These are phyloP conservation scores for Rynchops niger DNA, from an alignment of 2,113 vertebrate genomes.

Conservation along the genomic window DNA sequence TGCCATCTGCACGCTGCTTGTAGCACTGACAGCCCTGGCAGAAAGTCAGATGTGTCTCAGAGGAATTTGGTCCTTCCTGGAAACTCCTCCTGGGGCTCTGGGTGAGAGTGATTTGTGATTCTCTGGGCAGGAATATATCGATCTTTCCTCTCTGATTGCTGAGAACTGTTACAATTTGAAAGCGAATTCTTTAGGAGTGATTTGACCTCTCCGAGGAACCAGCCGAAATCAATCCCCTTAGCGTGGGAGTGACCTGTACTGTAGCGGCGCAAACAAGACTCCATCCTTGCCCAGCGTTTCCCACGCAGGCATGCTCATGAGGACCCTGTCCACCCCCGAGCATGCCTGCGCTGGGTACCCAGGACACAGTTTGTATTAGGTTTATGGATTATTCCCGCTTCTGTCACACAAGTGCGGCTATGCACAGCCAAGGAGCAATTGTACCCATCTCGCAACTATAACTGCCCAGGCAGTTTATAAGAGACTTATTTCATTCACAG, in stretches of 20 bases:
- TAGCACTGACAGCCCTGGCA: neutral
- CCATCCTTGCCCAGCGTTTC: neutral
- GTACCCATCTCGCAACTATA: neutral
- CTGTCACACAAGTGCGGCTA: neutral
- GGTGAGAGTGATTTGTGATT: neutral
- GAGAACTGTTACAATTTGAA: neutral
- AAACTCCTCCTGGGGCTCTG: neutral
- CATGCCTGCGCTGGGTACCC: fast-evolving
- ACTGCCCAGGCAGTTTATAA: neutral
- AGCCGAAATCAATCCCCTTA: neutral
- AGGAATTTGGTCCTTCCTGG: neutral
- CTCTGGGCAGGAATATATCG: neutral
- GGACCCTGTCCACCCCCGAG: neutral
- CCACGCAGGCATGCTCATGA: fast-evolving
- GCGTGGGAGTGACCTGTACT: neutral
- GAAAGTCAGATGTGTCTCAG: neutral
- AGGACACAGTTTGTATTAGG: neutral
- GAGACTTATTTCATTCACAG: neutral
- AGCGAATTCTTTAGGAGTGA: neutral
- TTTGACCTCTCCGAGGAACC: neutral
- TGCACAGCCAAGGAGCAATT: neutral
- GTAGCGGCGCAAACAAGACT: neutral
- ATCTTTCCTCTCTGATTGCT: neutral
- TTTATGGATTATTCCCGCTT: neutral
- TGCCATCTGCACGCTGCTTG: neutral